Evolutionary conservation across 2,113 vertebrate species (phyloP), one percentile per base, ranked within the genome.

Genomic region (Mustelus asterias): DNA sequence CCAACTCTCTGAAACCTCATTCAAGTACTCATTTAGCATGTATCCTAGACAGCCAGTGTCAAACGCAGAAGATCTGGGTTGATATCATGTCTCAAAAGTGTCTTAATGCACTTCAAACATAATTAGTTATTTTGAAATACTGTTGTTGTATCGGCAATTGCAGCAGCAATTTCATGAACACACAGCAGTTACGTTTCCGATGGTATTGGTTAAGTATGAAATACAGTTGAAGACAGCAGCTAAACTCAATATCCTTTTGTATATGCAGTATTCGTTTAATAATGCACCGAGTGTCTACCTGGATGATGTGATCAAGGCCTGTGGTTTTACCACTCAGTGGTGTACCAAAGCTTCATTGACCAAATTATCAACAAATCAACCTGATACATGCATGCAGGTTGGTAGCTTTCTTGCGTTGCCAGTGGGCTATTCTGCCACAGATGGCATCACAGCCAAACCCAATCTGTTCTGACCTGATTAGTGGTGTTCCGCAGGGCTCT

Each of bases 101-200:
- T 41, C 80, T 14, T 20, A 6, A 83, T 83, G 80, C 37, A 83
- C 80, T 83, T 83, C 37, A 41, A 41, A 18, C 54, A 13, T 10
- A 89, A 89, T 92, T 60, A n/a, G n/a, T 92, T 92, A 63, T 33
- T 92, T 92, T 92, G 88, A 92, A 90, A 88, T 88, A 89, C 88
- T 63, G 26, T 58, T 90, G 63, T 16, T 58, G 29, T 89, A 22
- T 33, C 29, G 54, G 11, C 54, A 89, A 89, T 58, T 14, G 22
- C 86, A 92, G 88, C 58, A 60, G 54, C 54, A 29, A 92, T 92
- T 92, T 63, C 60, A 92, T 60, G 29, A 20, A 89, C 7, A 89
- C 54, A 37, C n/a, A 80, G 54, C 54, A 92, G 26, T 92, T 92
- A 60, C 0, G 33, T 63, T 92, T 33, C 60, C 29, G 26, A 0